Base-by-base conservation (phyloP, 2,888 invertebrate genomes). In the Lasius platythorax region DNA sequence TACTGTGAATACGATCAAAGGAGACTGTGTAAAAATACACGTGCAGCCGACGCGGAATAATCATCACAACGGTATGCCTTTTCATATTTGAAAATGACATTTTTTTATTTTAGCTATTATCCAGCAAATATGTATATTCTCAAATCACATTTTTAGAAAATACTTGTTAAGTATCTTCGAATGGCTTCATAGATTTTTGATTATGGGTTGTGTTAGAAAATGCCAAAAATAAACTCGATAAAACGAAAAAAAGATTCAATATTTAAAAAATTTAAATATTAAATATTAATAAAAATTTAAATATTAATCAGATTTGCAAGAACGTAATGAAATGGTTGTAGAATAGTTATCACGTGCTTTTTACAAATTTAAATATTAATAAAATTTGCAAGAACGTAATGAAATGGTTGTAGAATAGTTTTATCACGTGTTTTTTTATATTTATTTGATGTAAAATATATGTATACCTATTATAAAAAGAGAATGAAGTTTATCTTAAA, bases 11-110 rank as follows among this genome's bases (percentile, higher is more conserved):
- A 23, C 11, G 11, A 1, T n/a, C 15, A 46, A 46, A 61, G 46
- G 0, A 18, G 68, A 70, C 0, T 83, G 56, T 37, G 84, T 93
- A 23, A 90, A 84, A 86, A 92, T 93, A 88, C 85, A 85, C 23
- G 91, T 93, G 67, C 89, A 93, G 50, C 86, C 91, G 23, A 83
- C 88, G 18, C 58, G 63, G 53, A 85, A 85, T 18, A 30, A 61
- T 30, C 53, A 40, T 12, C 3, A 46, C 58, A 82, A 89, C 18
- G 90, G 88, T 89, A 89, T 28, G 81, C 15, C 50, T 23, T 18
- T 18, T 30, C 15, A 37, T 37, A 30, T 64, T 18, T 40, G 56
- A 12, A 40, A 66, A 66, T 15, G 18, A 43, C 43, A n/a, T 11
- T 12, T 37, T 58, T 4, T 37, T 37, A 73, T 23, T 43, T 46